phyloP scores from a whole-genome alignment of 2,113 vertebrate genomes.

The Neolamprologus cancellatus region DNA sequence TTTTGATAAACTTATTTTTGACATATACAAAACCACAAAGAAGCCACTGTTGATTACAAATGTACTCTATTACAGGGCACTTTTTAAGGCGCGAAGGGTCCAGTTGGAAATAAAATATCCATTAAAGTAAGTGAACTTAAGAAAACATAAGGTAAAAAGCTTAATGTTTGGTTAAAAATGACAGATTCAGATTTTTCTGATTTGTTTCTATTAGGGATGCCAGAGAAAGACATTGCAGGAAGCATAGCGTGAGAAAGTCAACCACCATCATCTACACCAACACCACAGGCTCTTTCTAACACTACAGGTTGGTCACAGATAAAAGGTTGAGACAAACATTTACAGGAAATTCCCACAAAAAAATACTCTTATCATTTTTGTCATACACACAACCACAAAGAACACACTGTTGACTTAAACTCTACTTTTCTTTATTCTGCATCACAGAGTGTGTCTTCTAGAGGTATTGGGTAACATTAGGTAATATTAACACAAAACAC shows the following conservation, averaged over 20 bases:
- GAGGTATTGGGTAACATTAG: neutral
- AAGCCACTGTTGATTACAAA: neutral
- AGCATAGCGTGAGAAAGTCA: neutral
- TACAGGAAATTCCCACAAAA: neutral
- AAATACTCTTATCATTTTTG: neutral
- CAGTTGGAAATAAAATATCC: neutral
- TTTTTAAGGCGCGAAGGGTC: neutral
- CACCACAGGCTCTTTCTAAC: neutral
- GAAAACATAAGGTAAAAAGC: neutral
- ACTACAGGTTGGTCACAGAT: neutral
- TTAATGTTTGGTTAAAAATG: neutral
- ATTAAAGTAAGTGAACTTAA: neutral
- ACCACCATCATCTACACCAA: neutral
- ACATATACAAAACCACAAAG: neutral
- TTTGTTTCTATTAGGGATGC: neutral
- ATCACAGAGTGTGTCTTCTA: neutral
- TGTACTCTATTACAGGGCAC: neutral
- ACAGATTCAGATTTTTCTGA: neutral
- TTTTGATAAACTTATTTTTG: neutral
- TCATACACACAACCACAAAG: neutral
- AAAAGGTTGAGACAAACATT: neutral
- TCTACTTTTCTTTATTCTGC: neutral
- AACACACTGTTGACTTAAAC: neutral
- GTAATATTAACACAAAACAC: neutral
- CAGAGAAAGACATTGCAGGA: neutral